Percentiles rank a stretch among this genome's conserved stretches.
These are phyloP conservation scores for Hydrolagus affinis DNA, from an alignment of 2,113 vertebrate genomes.

Conservation along the genomic window DNA sequence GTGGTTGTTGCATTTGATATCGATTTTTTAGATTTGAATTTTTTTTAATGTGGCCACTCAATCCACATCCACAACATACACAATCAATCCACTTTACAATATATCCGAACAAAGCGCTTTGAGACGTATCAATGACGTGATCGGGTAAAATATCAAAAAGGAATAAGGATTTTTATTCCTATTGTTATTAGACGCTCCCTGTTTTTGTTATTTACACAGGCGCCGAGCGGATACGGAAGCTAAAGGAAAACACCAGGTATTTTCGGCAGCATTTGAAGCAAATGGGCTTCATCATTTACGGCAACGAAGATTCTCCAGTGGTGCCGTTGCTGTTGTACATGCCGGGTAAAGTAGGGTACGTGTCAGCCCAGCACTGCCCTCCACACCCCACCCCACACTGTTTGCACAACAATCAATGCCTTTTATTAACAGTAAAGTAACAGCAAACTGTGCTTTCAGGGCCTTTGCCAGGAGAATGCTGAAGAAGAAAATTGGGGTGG, in stretches of 20 bases:
- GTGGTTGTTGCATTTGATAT: no score
- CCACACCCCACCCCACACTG: conserved; percentile 33
- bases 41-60: background rate
- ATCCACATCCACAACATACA: no score
- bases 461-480: conserved; percentile 77
- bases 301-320: conserved; percentile 75
- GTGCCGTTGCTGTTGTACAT: conserved; percentile 82
- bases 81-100: no score
- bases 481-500: conserved; percentile 72
- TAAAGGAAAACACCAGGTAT: conserved; percentile 75
- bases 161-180: no score
- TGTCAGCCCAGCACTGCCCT: conserved; percentile 34
- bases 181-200: no score
- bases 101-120: no score
- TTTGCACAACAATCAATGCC: conserved; percentile 37
- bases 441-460: conserved; percentile 47
- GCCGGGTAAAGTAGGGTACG: conserved; percentile 88
- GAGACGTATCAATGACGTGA: no score
- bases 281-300: conserved; percentile 89
- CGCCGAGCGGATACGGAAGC: conserved; percentile 61
- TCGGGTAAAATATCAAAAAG: no score
- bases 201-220: conserved; percentile 56
- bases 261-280: conserved; percentile 71
- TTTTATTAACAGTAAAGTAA: conserved; percentile 28
- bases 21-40: no score